A percentile compares a stretch with the other conserved stretches of the same genome.
Conservation (phyloP, 2,797 vertebrate species). For the Gallirallus australis region DNA sequence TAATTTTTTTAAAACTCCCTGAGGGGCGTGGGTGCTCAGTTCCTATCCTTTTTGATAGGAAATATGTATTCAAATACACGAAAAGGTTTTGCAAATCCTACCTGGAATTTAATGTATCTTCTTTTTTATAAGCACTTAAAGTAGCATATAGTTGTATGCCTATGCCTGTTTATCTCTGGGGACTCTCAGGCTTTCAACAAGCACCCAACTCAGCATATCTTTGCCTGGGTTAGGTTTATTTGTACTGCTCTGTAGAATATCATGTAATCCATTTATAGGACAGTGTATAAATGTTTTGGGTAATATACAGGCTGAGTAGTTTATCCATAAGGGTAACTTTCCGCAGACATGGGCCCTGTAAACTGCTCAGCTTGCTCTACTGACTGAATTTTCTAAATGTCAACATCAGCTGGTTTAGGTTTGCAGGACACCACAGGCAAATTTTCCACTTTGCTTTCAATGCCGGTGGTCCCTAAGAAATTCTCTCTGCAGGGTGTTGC, state of each 20-base stretch:
- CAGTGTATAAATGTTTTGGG: not conserved
- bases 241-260: not conserved
- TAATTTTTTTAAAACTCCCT: not conserved
- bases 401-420: not conserved
- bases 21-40: not conserved
- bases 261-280: not conserved
- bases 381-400: not conserved
- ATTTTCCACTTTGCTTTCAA: not conserved
- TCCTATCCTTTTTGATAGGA: not conserved
- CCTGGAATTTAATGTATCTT: not conserved
- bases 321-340: not conserved
- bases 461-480: not conserved
- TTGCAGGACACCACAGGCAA: not conserved
- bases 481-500: not conserved
- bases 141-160: not conserved
- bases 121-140: not conserved
- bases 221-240: not conserved
- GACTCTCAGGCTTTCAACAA: not conserved
- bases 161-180: not conserved
- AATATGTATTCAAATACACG: not conserved
- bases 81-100: not conserved
- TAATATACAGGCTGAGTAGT: not conserved
- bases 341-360: not conserved
- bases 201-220: not conserved
- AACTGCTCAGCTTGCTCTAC: not conserved